phyloP scores from a whole-genome alignment of 2,888 invertebrate genomes.

The Nomada fucata region DNA sequence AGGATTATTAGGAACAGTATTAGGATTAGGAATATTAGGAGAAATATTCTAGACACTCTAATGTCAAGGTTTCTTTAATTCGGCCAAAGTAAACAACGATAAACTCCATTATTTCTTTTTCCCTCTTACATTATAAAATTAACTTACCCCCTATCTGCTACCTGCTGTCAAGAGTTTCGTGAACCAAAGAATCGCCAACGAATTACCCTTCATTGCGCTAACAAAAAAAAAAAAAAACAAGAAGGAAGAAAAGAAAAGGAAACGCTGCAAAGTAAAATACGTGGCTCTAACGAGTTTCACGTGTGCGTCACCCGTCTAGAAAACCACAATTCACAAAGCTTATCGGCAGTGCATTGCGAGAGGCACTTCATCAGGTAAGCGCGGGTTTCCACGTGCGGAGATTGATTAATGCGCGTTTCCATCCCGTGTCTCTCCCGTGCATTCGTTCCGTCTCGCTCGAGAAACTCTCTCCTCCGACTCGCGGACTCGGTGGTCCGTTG shows the following conservation, averaged over 20 bases:
- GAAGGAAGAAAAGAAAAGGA: background rate
- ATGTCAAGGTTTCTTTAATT: too few species aligned
- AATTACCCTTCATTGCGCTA: too few species aligned
- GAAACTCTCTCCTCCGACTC: slow-evolving; percentile 63
- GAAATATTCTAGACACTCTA: too few species aligned
- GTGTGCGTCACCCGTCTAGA: slow-evolving; percentile 5
- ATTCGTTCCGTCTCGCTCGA: slow-evolving; percentile 42
- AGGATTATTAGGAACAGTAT: too few species aligned
- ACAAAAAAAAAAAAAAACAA: too few species aligned
- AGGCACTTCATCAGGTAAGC: slow-evolving; percentile 52
- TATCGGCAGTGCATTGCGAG: slow-evolving; percentile 52
- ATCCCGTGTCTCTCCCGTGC: slow-evolving; percentile 43
- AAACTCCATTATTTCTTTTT: too few species aligned
- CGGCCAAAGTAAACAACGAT: too few species aligned
- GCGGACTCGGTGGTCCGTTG: slow-evolving; percentile 73
- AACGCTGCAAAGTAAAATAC: background rate
- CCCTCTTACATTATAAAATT: too few species aligned
- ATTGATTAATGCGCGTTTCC: slow-evolving; percentile 76
- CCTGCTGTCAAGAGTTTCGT: too few species aligned
- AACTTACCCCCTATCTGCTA: too few species aligned
- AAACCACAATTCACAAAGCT: slow-evolving; percentile 47
- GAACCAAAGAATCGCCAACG: too few species aligned
- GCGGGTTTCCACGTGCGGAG: slow-evolving; percentile 70
- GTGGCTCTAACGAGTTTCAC: background rate
- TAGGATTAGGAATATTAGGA: too few species aligned